Conservation (phyloP, 2,797 vertebrate genomes). For the Gastrophryne carolinensis region DNA sequence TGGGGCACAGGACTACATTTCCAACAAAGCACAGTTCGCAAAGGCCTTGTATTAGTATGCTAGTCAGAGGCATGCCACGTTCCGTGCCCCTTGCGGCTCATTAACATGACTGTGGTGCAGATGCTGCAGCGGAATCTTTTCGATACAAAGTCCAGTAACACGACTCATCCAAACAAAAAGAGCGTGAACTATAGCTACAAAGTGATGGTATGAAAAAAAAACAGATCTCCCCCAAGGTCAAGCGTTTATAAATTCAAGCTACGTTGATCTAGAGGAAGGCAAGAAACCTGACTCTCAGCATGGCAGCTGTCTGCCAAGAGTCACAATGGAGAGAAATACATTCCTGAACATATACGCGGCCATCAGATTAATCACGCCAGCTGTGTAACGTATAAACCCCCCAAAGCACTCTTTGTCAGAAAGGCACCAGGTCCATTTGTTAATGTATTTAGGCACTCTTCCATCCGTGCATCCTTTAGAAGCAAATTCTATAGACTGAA, state of each 20-base stretch:
- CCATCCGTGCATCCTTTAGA: background rate
- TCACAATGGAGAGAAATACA: background rate
- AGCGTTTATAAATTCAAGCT: background rate
- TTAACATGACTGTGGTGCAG: constrained; percentile 33
- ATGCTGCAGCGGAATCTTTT: constrained; percentile 26
- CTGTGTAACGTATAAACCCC: background rate
- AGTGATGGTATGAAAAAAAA: background rate
- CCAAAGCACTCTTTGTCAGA: background rate
- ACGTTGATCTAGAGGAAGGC: constrained; percentile 1
- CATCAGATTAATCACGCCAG: background rate
- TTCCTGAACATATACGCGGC: background rate
- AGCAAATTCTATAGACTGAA: background rate
- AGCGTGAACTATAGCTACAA: constrained; percentile 4
- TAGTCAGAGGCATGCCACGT: constrained; percentile 37
- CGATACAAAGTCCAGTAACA: constrained; percentile 22
- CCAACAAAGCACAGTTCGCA: constrained; percentile 20
- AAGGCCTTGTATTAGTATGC: constrained; percentile 30
- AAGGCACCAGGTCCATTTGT: background rate
- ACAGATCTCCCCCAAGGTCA: background rate
- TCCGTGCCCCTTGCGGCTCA: constrained; percentile 24
- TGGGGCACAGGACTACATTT: constrained; percentile 15
- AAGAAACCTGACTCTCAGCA: background rate
- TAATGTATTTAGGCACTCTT: background rate
- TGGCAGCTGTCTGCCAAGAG: background rate
- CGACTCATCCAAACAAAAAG: background rate